These are phyloP conservation scores for Puntigrus tetrazona DNA, from an alignment of 2,113 vertebrate species.

Conservation along the genomic window DNA sequence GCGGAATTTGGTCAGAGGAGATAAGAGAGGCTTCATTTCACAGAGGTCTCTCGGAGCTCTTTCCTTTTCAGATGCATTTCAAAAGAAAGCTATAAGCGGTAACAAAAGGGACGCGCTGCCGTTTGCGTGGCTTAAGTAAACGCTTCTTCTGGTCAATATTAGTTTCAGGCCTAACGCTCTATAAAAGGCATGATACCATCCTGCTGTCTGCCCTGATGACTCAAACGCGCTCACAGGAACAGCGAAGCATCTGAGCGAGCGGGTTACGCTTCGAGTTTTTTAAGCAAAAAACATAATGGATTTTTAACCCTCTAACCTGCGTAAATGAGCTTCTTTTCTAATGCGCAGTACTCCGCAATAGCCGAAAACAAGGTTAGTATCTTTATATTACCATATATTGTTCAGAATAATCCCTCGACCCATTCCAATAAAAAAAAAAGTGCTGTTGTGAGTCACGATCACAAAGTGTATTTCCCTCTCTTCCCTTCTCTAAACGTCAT, in stretches of 20 bases:
- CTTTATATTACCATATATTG: not conserved
- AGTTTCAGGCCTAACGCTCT: not conserved
- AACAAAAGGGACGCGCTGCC: constrained; percentile 31
- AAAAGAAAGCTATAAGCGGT: not conserved
- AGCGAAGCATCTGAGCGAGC: not conserved
- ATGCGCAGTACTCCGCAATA: not conserved
- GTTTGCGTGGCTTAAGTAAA: constrained; percentile 8
- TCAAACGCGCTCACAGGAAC: not conserved
- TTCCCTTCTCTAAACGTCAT: constrained; percentile 40
- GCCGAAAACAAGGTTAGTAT: not conserved
- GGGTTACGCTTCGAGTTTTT: not conserved
- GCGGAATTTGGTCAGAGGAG: constrained; percentile 30
- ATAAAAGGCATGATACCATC: not conserved
- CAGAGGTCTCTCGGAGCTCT: constrained; percentile 3
- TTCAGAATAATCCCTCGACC: not conserved
- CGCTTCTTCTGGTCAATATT: constrained; percentile 3
- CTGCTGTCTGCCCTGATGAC: not conserved
- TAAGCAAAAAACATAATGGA: not conserved
- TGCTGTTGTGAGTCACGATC: not conserved
- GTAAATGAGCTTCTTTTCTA: not conserved
- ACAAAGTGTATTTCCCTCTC: not conserved
- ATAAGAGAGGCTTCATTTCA: constrained; percentile 37
- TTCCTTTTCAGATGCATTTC: constrained; percentile 12
- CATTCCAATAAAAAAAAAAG: constrained; percentile 1
- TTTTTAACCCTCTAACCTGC: not conserved